Evolutionary conservation across 2,797 vertebrate species (phyloP), one percentile per base, ranked within the genome.

Genomic region (Merluccius polli): DNA sequence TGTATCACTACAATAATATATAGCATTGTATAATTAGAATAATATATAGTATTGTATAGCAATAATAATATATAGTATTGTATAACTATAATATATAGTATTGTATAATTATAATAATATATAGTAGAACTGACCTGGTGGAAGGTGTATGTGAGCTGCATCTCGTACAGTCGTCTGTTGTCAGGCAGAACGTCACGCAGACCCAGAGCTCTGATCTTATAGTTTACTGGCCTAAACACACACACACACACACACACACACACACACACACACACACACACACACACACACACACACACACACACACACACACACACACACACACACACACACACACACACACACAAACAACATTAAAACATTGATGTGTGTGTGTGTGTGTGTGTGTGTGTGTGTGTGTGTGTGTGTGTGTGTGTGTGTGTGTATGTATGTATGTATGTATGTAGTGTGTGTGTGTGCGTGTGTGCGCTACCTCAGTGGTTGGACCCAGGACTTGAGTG

Each of bases 401-500:
- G 36, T 1, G 59, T 38, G 35, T 12, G 16, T 11, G 33, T 41
- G 35, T 41, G 31, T 7, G 9, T 33, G 30, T 48, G 29, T 21
- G 16, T 0, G 4, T 0, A 8, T 48, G 44, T 48, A 32, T 36
- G 33, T 65, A 27, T 70, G 29, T 75, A 29, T 48, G 67, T 24
- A 11, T 33, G 36, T 69, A 48, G 63, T 31, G 35, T 18, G 73
- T 27, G 59, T 68, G 31, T 70, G 68, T 2, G 71, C 35, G 35
- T 41, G 74, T 27, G 1, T 44, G 48, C 48, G 29, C 77, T 93
- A 99, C 98, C 98, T 95, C 81, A 99, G 93, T 0, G 98, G 98
- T 87, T 99, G 98, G 81, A 99, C 95, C 98, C 98, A 99, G 76
- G 94, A 97, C 92, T 99, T 99, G 76, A 99, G 91, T 74, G 95